phyloP scores from a whole-genome alignment of 2,888 invertebrate genomes.

The Adelphocoris suturalis region DNA sequence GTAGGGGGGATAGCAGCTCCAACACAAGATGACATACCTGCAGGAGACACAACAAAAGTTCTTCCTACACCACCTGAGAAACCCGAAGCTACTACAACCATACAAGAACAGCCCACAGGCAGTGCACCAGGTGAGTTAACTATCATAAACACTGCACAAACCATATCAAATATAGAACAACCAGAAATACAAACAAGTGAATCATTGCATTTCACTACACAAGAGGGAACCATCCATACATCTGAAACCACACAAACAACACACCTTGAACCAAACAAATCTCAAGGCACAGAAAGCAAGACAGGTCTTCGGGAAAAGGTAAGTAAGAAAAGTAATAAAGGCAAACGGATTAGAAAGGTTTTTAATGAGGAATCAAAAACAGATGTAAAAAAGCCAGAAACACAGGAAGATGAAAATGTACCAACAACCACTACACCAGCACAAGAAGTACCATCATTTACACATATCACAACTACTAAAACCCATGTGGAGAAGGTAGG shows the following conservation, averaged over 20 bases:
- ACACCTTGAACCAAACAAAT: constrained; percentile 36
- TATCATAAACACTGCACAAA: constrained; percentile 66
- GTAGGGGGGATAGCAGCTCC: constrained; percentile 7
- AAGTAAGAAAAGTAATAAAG: constrained; percentile 43
- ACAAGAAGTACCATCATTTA: constrained; percentile 54
- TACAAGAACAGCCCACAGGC: constrained; percentile 30
- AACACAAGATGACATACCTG: constrained; percentile 44
- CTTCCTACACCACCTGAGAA: not conserved
- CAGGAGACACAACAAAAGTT: constrained; percentile 34
- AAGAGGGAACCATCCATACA: not conserved
- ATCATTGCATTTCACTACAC: constrained; percentile 9
- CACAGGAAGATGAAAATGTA: constrained; percentile 37
- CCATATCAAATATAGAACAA: constrained; percentile 70
- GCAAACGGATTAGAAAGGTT: not conserved
- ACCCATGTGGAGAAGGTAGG: constrained; percentile 6
- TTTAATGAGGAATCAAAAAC: constrained; percentile 21
- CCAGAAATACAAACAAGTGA: constrained; percentile 19
- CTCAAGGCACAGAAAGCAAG: not conserved
- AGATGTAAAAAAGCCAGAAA: constrained; percentile 51
- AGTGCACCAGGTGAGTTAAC: constrained; percentile 8
- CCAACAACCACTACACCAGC: constrained; percentile 19
- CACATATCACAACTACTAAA: constrained; percentile 13
- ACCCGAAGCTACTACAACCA: not conserved
- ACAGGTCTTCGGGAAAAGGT: constrained; percentile 58
- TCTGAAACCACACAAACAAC: constrained; percentile 10